These are phyloP conservation scores for Calidris pygmaea DNA, from an alignment of 2,113 vertebrate species.

Conservation along the genomic window DNA sequence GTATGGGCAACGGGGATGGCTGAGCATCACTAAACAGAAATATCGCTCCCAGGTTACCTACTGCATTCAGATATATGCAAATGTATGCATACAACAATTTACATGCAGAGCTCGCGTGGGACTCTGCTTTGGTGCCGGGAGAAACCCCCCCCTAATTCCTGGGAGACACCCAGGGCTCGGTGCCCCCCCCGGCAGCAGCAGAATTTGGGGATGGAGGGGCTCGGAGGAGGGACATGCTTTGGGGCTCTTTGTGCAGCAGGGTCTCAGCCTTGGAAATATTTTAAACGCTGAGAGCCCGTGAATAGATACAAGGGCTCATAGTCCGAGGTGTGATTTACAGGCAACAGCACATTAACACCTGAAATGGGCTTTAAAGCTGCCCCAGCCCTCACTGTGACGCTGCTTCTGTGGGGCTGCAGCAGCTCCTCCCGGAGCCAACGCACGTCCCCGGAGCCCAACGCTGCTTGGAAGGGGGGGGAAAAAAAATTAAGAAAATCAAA, in stretches of 20 bases:
- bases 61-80: neutral
- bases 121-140: fast-evolving
- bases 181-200: neutral
- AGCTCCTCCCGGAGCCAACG: neutral
- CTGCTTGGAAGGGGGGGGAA: neutral
- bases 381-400: neutral
- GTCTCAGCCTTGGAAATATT: neutral
- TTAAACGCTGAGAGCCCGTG: neutral
- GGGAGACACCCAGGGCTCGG: neutral
- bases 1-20: fast-evolving
- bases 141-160: neutral
- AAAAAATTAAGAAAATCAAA: neutral
- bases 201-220: neutral
- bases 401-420: neutral
- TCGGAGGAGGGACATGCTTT: fast-evolving
- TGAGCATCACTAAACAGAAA: neutral
- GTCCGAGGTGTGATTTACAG: neutral
- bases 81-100: neutral
- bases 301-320: neutral
- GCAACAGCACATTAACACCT: constrained; percentile 1
- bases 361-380: neutral
- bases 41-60: neutral
- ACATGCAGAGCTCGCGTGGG: neutral
- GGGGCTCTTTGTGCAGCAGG: neutral
- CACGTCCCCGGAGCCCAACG: fast-evolving